phyloP scores from a whole-genome alignment of 1,140 invertebrate species.

The Schlechtendalia chinensis region DNA sequence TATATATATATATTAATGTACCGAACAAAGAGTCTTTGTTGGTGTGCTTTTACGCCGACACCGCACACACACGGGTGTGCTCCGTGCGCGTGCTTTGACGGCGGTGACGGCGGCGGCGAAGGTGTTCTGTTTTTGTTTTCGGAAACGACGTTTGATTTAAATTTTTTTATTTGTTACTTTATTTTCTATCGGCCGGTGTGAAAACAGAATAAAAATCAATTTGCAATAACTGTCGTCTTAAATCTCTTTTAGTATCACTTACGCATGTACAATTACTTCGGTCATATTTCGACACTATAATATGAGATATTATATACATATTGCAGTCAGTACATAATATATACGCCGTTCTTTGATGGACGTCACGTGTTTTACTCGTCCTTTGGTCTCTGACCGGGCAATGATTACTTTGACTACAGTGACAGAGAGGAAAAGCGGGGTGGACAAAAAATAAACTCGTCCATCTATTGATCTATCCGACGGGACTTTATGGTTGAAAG shows the following conservation, averaged over 20 bases:
- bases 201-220: conserved; percentile 46
- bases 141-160: conserved; percentile 21
- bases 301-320: not conserved
- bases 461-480: conserved; percentile 26
- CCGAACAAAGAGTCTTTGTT: conserved; percentile 48
- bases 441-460: conserved; percentile 12
- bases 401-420: conserved; percentile 30
- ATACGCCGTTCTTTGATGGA: conserved; percentile 30
- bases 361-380: not conserved
- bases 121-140: conserved; percentile 4
- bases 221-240: conserved; percentile 48
- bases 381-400: not conserved
- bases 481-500: conserved; percentile 45
- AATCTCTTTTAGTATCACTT: conserved; percentile 42
- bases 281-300: conserved; percentile 45
- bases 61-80: not conserved
- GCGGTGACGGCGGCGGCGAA: too few species aligned
- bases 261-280: conserved; percentile 32
- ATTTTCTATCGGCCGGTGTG: conserved; percentile 20
- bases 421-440: not conserved
- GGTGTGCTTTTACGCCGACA: conserved; percentile 15
- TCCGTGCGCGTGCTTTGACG: not conserved
- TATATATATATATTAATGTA: not conserved
- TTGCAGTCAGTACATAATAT: not conserved
- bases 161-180: conserved; percentile 10